Percentiles rank a stretch among this genome's conserved stretches.
Conservation (phyloP, 2,113 vertebrate species). For the Turdus rufiventris region DNA sequence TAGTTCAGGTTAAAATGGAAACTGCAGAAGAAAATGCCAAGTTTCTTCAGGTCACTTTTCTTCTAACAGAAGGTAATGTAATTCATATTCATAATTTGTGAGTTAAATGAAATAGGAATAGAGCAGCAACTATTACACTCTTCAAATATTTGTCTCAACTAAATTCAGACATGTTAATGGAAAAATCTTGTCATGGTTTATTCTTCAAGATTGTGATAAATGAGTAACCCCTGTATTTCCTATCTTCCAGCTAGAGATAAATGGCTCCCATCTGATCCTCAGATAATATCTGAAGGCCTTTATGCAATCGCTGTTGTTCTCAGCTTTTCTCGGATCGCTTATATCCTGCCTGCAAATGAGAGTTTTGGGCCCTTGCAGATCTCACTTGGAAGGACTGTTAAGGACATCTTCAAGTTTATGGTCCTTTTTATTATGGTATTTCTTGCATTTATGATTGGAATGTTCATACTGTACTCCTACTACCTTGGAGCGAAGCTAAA, state of each 20-base stretch:
- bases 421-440: slow-evolving; percentile 94
- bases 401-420: slow-evolving; percentile 95
- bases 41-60: neutral
- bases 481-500: slow-evolving; percentile 90
- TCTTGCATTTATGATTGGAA: slow-evolving; percentile 91
- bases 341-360: slow-evolving; percentile 90
- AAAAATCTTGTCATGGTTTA: neutral
- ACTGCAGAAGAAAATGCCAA: neutral
- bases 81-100: neutral
- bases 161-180: neutral
- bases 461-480: slow-evolving; percentile 92
- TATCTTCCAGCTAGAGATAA: slow-evolving; percentile 84
- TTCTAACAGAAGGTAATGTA: neutral
- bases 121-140: neutral
- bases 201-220: neutral
- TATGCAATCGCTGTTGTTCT: slow-evolving; percentile 89
- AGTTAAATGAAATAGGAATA: neutral
- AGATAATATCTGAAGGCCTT: slow-evolving; percentile 89
- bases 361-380: slow-evolving; percentile 91
- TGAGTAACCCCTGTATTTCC: neutral
- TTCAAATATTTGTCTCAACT: neutral
- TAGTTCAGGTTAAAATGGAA: neutral
- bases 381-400: slow-evolving; percentile 88
- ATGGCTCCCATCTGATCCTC: slow-evolving; percentile 90
- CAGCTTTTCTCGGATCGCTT: slow-evolving; percentile 87